phyloP scores from a whole-genome alignment of 2,113 vertebrate species.

The Urocitellus parryii region DNA sequence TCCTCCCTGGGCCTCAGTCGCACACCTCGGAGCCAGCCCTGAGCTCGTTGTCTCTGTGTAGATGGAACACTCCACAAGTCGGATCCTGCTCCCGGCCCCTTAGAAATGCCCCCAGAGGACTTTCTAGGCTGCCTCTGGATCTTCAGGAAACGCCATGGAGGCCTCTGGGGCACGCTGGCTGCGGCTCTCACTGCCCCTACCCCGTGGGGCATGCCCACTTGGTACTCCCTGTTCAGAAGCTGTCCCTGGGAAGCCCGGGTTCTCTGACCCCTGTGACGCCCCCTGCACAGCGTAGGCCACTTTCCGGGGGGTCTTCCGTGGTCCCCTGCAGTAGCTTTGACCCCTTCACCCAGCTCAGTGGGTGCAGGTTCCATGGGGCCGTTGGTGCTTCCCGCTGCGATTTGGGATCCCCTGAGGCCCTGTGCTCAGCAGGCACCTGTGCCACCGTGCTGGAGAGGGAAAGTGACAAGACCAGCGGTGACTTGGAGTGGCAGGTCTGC shows the following conservation, averaged over 20 bases:
- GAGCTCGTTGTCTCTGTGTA: background rate
- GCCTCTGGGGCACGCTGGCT: background rate
- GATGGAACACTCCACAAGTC: background rate
- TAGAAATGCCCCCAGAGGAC: background rate
- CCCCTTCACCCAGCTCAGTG: background rate
- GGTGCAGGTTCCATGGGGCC: background rate
- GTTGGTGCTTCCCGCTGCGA: background rate
- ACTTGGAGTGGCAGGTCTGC: background rate
- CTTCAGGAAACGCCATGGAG: background rate
- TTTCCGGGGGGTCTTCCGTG: background rate
- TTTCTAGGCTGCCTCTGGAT: background rate
- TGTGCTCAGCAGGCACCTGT: background rate
- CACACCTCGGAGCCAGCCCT: background rate
- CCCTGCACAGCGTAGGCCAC: background rate
- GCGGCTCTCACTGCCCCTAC: accelerated
- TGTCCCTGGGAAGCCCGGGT: background rate
- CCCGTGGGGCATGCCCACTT: accelerated
- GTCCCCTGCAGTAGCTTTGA: accelerated
- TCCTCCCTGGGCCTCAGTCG: background rate
- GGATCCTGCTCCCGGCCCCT: background rate
- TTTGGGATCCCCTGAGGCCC: background rate
- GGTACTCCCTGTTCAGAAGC: background rate
- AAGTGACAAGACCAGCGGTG: background rate
- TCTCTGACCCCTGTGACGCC: background rate
- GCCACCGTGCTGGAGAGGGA: too few species aligned